phyloP scores from a whole-genome alignment of 1,140 invertebrate species.

The Drosophila mauritiana region DNA sequence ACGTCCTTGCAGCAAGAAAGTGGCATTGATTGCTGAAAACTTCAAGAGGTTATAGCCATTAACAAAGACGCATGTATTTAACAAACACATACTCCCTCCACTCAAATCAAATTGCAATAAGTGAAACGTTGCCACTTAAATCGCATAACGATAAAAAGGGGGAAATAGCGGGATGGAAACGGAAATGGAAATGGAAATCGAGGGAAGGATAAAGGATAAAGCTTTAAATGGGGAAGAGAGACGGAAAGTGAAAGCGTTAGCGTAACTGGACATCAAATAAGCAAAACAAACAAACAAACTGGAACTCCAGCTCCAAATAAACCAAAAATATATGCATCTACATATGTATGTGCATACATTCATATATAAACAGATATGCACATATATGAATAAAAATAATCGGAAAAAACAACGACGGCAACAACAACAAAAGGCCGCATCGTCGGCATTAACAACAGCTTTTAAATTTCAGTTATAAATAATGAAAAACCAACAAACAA shows the following conservation, averaged over 20 bases:
- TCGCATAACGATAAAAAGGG: neutral
- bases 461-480: conserved; percentile 38
- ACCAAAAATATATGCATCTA: neutral
- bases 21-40: conserved; percentile 8
- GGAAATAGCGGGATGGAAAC: neutral
- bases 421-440: conserved; percentile 12
- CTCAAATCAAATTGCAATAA: conserved; percentile 12
- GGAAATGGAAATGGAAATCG: conserved; percentile 3
- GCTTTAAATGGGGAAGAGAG: neutral
- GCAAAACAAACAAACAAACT: conserved; percentile 17
- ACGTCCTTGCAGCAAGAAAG: too few species aligned
- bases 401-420: neutral
- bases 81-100: neutral
- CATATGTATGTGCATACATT: neutral
- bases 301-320: conserved; percentile 14
- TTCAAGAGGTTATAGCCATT: neutral
- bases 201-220: neutral
- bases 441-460: conserved; percentile 11
- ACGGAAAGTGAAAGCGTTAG: conserved; percentile 27
- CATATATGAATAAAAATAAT: conserved; percentile 16
- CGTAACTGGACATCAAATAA: conserved; percentile 20
- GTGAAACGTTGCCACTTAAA: conserved; percentile 2
- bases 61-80: neutral
- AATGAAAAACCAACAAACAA: conserved; percentile 60
- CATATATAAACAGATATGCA: neutral